phyloP scores from a whole-genome alignment of 2,797 vertebrate genomes.

The Gallirallus australis region DNA sequence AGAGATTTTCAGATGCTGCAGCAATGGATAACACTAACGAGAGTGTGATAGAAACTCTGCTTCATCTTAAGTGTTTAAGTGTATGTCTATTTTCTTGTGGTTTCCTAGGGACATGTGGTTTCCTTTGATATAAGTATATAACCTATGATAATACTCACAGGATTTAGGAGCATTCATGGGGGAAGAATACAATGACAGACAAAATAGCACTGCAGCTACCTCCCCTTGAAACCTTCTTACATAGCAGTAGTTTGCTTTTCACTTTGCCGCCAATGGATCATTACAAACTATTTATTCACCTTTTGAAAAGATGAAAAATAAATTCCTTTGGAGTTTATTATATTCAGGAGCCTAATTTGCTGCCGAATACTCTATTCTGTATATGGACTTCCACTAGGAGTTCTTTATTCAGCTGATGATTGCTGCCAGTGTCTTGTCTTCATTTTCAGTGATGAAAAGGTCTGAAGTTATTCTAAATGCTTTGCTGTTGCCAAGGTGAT shows the following conservation, averaged over 20 bases:
- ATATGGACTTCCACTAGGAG: neutral
- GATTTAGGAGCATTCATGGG: neutral
- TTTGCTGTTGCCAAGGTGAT: slow-evolving; percentile 49
- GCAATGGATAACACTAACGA: neutral
- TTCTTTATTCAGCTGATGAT: slow-evolving; percentile 10
- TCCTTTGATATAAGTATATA: neutral
- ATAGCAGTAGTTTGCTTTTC: neutral
- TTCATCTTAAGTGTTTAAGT: neutral
- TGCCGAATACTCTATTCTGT: neutral
- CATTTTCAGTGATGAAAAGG: slow-evolving; percentile 18
- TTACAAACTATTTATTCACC: neutral
- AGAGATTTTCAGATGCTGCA: neutral
- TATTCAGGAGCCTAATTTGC: neutral
- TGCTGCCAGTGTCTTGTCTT: neutral
- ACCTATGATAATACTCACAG: neutral
- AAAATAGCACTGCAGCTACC: neutral
- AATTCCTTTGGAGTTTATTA: neutral
- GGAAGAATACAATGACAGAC: neutral
- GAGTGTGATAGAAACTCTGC: neutral
- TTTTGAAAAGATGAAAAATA: neutral
- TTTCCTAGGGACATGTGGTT: neutral
- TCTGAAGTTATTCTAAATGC: slow-evolving; percentile 5
- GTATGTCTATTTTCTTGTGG: neutral
- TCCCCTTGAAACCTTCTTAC: neutral
- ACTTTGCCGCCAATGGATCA: neutral